Percentiles rank a stretch among this genome's conserved stretches.
Evolutionary conservation across 2,113 vertebrate species (phyloP).

Genomic region (Alligator mississippiensis): DNA sequence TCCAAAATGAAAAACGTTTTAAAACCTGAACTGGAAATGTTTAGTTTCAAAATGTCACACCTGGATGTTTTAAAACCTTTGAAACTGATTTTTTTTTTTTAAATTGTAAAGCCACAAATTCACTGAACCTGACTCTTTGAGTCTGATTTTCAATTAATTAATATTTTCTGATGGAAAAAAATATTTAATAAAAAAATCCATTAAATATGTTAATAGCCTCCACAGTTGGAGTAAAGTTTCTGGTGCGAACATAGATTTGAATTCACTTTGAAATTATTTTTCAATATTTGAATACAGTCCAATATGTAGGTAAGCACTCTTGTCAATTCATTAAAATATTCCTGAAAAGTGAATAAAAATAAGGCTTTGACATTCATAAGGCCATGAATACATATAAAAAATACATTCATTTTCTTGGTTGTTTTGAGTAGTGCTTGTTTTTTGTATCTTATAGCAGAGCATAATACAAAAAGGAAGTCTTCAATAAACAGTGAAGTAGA

Average conservation of each 20-base stretch:
- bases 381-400: not conserved
- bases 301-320: not conserved
- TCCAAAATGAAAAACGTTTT: not conserved
- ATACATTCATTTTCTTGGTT: not conserved
- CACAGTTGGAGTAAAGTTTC: not conserved
- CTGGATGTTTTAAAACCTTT: not conserved
- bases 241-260: not conserved
- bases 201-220: not conserved
- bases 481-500: not conserved
- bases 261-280: not conserved
- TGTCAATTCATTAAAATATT: not conserved
- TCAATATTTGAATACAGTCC: not conserved
- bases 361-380: no score
- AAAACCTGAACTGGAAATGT: rapidly evolving
- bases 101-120: no score
- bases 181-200: not conserved
- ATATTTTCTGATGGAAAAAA: not conserved
- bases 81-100: not conserved
- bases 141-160: not conserved
- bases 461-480: no score
- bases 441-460: not conserved
- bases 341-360: not conserved
- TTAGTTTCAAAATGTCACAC: not conserved
- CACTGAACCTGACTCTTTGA: rapidly evolving
- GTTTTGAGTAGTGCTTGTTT: not conserved